Evolutionary conservation across 2,113 vertebrate genomes (phyloP), one percentile per base, ranked within the genome.

Genomic region (Vidua chalybeata): DNA sequence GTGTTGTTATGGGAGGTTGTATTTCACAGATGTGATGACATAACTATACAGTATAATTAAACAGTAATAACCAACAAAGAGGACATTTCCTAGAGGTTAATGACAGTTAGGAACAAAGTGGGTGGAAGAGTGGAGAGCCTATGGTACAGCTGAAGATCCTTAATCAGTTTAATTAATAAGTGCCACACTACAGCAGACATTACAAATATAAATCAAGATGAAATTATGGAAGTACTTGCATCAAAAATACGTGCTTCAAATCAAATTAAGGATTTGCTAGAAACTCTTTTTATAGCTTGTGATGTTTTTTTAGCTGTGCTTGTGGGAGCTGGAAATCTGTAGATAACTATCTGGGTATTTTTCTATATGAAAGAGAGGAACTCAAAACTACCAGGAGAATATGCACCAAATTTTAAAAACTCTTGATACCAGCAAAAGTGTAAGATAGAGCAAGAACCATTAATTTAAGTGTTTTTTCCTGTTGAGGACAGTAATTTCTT

Each of bases 11-110:
- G 62, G 73, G 82, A 75, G 86, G 67, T 68, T 89, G 17, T 77
- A 51, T 89, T 96, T 94, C 90, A 86, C 87, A 93, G 74, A 77
- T 82, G 69, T 87, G 87, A 87, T 82, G 89, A 86, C 76, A 61
- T 91, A 95, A 96, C 90, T 84, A 17, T 67, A 55, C 61, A 68
- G 67, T 66, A 7, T 74, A 95, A 97, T 95, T 95, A 93, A 96
- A 94, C 67, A 87, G 24, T 77, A 76, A 90, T 51, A 71, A 77
- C 79, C 69, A 76, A 81, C 64, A 69, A 85, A 80, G 69, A 95
- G 90, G 87, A 30, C n/a, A 71, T 87, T 96, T 96, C 93, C 92
- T 90, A 63, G 91, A 94, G 92, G 94, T 96, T 95, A 94, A 66
- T 67, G 62, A 52, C 69, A 84, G 52, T 59, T 72, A 84, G 81